Evolutionary conservation across 2,797 vertebrate species (phyloP).

Genomic region (Dryobates pubescens): DNA sequence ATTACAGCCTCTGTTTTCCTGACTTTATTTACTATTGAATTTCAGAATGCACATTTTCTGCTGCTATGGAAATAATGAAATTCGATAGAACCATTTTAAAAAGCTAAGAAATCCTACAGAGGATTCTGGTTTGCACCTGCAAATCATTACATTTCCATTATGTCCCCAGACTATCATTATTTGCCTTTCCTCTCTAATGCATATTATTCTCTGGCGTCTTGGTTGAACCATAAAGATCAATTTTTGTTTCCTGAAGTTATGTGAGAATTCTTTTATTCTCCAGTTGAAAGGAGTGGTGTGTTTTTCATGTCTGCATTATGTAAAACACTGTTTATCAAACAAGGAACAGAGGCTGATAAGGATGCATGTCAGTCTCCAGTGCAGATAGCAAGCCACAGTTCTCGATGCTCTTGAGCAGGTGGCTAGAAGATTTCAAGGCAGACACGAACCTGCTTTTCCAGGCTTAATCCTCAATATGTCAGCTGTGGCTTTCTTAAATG

Average conservation of each 20-base stretch:
- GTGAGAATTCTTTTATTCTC: not conserved
- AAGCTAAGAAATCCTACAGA: not conserved
- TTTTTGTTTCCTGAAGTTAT: not conserved
- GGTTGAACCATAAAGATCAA: not conserved
- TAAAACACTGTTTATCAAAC: not conserved
- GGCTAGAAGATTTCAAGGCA: not conserved
- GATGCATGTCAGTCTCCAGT: not conserved
- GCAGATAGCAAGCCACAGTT: not conserved
- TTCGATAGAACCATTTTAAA: not conserved
- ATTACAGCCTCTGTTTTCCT: not conserved
- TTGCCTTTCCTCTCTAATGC: not conserved
- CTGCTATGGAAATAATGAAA: not conserved
- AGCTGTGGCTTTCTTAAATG: not conserved
- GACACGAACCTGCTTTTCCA: not conserved
- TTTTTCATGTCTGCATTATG: not conserved
- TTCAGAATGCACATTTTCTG: slow-evolving; percentile 13
- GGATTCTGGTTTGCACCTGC: not conserved
- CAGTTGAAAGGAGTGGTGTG: not conserved
- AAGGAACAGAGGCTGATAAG: not conserved
- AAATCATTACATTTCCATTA: not conserved
- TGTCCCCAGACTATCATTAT: not conserved
- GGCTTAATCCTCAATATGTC: not conserved
- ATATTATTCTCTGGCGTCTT: not conserved
- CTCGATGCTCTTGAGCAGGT: not conserved
- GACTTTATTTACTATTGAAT: slow-evolving; percentile 2